Percentiles rank a stretch among this genome's conserved stretches.
phyloP scores from a whole-genome alignment of 2,888 invertebrate species.

The Leucophora obtusa region DNA sequence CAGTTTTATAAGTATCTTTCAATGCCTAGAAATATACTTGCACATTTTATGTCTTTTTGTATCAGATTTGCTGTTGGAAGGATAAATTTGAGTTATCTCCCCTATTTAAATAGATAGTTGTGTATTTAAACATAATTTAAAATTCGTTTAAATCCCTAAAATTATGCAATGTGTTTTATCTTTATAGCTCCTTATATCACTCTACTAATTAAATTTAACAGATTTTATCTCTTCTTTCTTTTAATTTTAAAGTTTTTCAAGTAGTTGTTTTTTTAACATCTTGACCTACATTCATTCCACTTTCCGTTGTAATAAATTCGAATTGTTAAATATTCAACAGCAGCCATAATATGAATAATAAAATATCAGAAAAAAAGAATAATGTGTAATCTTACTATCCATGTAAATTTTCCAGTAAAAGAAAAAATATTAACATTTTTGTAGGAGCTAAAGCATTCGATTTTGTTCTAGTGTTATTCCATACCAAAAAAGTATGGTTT shows the following conservation, averaged over 20 bases:
- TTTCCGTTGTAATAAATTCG: constrained; percentile 34
- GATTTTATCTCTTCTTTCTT: neutral
- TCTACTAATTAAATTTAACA: neutral
- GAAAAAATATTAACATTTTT: constrained; percentile 55
- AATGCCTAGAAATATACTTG: no score
- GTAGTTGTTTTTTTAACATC: constrained; percentile 10
- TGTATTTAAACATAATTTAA: no score
- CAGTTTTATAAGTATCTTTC: no score
- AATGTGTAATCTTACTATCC: constrained; percentile 38
- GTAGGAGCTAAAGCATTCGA: constrained; percentile 44
- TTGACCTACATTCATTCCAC: constrained; percentile 53
- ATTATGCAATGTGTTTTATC: neutral
- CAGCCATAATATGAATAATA: constrained; percentile 24
- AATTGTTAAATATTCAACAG: constrained; percentile 57
- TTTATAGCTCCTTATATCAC: neutral
- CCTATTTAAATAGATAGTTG: no score
- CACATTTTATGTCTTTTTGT: no score
- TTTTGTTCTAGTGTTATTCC: constrained; percentile 9
- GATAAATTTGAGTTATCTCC: no score
- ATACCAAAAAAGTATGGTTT: constrained; percentile 34
- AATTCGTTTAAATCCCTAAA: neutral
- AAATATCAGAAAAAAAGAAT: neutral
- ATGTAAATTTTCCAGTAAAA: constrained; percentile 25
- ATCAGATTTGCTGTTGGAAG: no score
- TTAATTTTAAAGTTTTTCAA: neutral